Conservation (phyloP, 2,113 vertebrate genomes). For the Martes martes region DNA sequence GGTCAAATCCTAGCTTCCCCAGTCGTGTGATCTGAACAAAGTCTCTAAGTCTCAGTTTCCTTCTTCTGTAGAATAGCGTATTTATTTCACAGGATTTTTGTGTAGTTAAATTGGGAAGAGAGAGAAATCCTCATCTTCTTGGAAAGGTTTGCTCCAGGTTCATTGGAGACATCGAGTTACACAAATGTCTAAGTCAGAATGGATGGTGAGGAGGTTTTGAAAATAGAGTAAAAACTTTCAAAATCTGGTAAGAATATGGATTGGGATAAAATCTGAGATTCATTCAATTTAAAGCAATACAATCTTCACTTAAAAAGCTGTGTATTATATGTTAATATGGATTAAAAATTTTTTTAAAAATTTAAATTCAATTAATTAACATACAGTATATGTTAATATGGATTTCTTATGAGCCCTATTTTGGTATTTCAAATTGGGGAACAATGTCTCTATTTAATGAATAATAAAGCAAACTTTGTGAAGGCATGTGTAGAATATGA, state of each 20-base stretch:
- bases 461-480: not conserved
- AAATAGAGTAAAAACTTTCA: not conserved
- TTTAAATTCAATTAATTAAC: not conserved
- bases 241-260: not conserved
- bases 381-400: not conserved
- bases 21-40: not conserved
- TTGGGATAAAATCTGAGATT: not conserved
- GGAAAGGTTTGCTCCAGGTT: not conserved
- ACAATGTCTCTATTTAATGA: not conserved
- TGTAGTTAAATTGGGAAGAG: not conserved
- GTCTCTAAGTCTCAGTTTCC: not conserved
- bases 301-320: not conserved
- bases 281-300: not conserved
- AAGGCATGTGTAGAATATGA: not conserved
- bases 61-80: not conserved
- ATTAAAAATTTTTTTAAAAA: not conserved
- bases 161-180: not conserved
- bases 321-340: not conserved
- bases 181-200: not conserved
- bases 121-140: not conserved
- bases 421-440: not conserved
- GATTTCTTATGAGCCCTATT: not conserved
- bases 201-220: not conserved
- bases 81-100: not conserved
- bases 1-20: not conserved